phyloP scores from a whole-genome alignment of 1,140 invertebrate genomes.

The Ostrea edulis region DNA sequence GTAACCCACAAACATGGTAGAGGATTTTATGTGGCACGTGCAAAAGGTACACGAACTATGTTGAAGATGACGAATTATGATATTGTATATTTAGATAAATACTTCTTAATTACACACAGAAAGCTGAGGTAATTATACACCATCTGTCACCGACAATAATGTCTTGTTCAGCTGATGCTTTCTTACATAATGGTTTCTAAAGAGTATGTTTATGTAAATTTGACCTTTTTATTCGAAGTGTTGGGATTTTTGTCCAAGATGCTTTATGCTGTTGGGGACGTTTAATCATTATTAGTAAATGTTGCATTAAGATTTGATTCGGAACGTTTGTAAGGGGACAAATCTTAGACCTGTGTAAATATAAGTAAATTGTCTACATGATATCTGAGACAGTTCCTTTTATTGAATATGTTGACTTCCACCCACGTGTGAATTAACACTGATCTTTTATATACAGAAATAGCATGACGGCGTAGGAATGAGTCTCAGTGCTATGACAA shows the following conservation, averaged over 20 bases:
- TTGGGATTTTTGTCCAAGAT: not conserved
- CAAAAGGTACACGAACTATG: not conserved
- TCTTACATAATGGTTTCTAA: not conserved
- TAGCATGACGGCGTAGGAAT: too few relatives aligned
- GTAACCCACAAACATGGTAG: not conserved
- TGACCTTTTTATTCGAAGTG: not conserved
- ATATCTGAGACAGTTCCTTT: too few relatives aligned
- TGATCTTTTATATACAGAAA: too few relatives aligned
- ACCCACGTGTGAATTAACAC: too few relatives aligned
- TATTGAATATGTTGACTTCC: too few relatives aligned
- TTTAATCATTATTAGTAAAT: too few relatives aligned
- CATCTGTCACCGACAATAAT: constrained; percentile 18
- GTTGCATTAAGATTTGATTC: too few relatives aligned
- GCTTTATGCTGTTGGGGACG: too few relatives aligned
- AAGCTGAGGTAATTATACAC: not conserved
- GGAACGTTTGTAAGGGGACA: too few relatives aligned
- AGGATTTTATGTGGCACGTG: not conserved
- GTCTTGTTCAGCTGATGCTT: not conserved
- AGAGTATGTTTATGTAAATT: not conserved
- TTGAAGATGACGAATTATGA: not conserved
- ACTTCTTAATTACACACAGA: constrained; percentile 5
- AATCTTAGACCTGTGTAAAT: too few relatives aligned
- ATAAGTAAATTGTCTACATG: too few relatives aligned
- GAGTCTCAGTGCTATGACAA: too few relatives aligned
- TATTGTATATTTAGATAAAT: constrained; percentile 12